Evolutionary conservation across 2,113 vertebrate genomes (phyloP).

Genomic region (Ibidorhyncha struthersii): DNA sequence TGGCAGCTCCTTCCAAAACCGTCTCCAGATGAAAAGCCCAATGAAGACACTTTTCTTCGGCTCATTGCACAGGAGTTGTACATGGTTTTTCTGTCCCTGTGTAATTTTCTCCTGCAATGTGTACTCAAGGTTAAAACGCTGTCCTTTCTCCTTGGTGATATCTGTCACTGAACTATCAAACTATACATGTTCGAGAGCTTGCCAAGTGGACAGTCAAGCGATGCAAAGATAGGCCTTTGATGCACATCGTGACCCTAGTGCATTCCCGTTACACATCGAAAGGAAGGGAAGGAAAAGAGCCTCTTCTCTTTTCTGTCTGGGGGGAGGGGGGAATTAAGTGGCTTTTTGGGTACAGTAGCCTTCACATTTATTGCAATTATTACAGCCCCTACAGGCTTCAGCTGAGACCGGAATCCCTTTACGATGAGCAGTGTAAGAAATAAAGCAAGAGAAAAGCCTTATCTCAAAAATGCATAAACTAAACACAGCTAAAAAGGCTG

Average conservation of each 20-base stretch:
- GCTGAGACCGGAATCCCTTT: neutral
- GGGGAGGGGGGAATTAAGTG: neutral
- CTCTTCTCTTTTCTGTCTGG: neutral
- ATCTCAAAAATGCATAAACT: neutral
- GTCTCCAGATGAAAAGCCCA: neutral
- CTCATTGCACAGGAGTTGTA: conserved; percentile 23
- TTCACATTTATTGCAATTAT: conserved; percentile 14
- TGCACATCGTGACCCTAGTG: neutral
- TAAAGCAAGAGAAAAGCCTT: neutral
- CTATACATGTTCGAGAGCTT: neutral
- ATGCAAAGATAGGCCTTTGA: conserved; percentile 7
- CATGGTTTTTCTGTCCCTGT: neutral
- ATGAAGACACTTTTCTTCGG: neutral
- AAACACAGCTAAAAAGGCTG: neutral
- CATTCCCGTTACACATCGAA: neutral
- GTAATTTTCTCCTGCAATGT: conserved; percentile 24
- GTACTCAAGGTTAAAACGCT: conserved; percentile 42
- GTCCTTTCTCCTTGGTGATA: conserved; percentile 16
- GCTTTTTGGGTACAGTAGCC: neutral
- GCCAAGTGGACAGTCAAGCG: neutral
- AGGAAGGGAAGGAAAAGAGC: neutral
- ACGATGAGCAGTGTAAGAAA: neutral
- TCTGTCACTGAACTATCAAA: conserved; percentile 51
- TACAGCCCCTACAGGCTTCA: neutral
- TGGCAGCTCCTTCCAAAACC: neutral